Evolutionary conservation across 1,140 invertebrate species (phyloP).

Genomic region (Cyclina sinensis): DNA sequence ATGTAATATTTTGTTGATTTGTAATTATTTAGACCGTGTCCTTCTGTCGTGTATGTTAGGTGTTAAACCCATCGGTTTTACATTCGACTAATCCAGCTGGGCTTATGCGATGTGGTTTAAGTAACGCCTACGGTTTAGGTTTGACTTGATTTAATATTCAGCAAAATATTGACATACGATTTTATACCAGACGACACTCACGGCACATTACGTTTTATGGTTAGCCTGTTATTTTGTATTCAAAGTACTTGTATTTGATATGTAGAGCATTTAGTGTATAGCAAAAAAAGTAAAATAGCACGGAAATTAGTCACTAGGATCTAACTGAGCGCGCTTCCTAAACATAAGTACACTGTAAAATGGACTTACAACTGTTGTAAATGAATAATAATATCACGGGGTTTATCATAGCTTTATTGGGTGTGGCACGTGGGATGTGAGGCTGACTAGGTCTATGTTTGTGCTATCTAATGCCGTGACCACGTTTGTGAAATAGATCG

Average conservation of each 20-base stretch:
- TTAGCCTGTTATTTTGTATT: slow-evolving; percentile 31
- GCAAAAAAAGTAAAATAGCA: background rate
- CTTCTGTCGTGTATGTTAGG: background rate
- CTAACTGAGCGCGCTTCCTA: slow-evolving; percentile 19
- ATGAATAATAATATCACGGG: too few relatives aligned
- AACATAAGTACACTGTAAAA: background rate
- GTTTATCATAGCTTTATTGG: too few relatives aligned
- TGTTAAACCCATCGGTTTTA: background rate
- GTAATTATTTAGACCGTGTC: background rate
- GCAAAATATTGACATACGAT: slow-evolving; percentile 23
- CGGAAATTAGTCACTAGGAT: slow-evolving; percentile 6
- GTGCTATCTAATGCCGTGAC: too few relatives aligned
- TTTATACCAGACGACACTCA: slow-evolving; percentile 24
- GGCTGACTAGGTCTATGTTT: too few relatives aligned
- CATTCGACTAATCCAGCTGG: background rate
- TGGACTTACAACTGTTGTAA: too few relatives aligned
- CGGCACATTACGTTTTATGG: slow-evolving; percentile 30
- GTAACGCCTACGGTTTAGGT: background rate
- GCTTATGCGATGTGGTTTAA: background rate
- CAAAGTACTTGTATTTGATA: slow-evolving; percentile 37
- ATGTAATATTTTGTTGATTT: too few relatives aligned
- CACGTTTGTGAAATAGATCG: too few relatives aligned
- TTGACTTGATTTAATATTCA: slow-evolving; percentile 3
- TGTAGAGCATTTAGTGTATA: background rate
- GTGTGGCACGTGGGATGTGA: too few relatives aligned